Base-by-base conservation (phyloP, 2,797 vertebrate species). In the Lepus townsendii region DNA sequence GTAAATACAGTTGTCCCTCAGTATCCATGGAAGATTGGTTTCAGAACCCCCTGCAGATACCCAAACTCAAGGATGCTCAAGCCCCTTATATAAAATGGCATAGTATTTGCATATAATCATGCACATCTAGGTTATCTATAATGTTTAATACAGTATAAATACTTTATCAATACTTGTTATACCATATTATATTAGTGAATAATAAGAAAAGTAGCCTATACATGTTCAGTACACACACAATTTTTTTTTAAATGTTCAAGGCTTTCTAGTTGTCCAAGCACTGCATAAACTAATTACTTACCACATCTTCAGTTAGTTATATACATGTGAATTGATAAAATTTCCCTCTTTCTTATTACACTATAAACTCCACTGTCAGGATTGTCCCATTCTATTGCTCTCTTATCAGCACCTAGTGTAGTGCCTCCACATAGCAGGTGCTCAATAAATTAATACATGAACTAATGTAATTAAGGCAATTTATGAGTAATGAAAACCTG, bases 401-500 rank as follows among this genome's bases (percentile, higher is more conserved):
- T 87, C 84, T 65, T 19, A 65, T 27, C 30, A 72, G 52, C 30
- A 83, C 11, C 38, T n/a, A 66, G 14, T 2, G 42, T 24, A 79
- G 65, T 26, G 2, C 1, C 27, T 35, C 5, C 22, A 20, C 20
- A 60, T 30, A 32, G 69, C 35, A 71, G 27, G 0, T 75, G 52
- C 27, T 92, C 38, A 66, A 54, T 35, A 87, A 75, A 76, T 80
- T 63, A 90, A 83, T 50, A 32, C 6, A 62, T 19, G 8, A 88
- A 63, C 20, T 38, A 77, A 72, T 35, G 47, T 38, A 65, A 16
- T 77, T 38, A 13, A 32, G 35, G 8, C 26, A 85, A 76, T 75
- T 69, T 16, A 69, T 66, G 11, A 54, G 71, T 69, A 91, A 92
- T 85, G 73, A 85, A 94, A 62, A 83, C 7, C 71, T 10, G 26